These are phyloP conservation scores for Watsonalla cultraria DNA, from an alignment of 2,888 invertebrate genomes.

Conservation along the genomic window DNA sequence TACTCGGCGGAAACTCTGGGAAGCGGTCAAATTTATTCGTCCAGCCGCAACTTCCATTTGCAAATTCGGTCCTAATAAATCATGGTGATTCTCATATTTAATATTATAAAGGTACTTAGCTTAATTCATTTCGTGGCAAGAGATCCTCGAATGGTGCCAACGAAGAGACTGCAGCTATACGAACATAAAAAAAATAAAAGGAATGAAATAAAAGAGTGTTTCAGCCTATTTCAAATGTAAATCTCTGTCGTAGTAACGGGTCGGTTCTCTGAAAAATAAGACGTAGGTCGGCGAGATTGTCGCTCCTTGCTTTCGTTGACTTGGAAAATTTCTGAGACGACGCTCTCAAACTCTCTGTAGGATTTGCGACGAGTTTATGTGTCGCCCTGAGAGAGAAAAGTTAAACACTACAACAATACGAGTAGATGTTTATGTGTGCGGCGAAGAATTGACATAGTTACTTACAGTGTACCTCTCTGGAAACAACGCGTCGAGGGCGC, in stretches of 20 bases:
- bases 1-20: conserved; percentile 15
- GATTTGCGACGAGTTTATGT: conserved; percentile 63
- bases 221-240: conserved; percentile 70
- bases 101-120: conserved; percentile 18
- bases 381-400: conserved; percentile 46
- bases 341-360: conserved; percentile 45
- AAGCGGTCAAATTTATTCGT: conserved; percentile 14
- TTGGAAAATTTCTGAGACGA: conserved; percentile 57
- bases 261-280: conserved; percentile 64
- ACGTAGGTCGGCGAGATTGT: conserved; percentile 61
- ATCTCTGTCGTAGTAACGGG: conserved; percentile 67
- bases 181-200: conserved; percentile 47
- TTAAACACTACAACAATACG: conserved; percentile 45
- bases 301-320: conserved; percentile 61
- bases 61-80: conserved; percentile 21
- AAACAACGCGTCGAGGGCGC: conserved; percentile 11
- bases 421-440: conserved; percentile 34
- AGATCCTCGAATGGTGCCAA: conserved; percentile 1
- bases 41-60: conserved; percentile 16
- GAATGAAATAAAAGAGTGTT: conserved; percentile 56
- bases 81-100: conserved; percentile 16
- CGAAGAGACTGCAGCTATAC: conserved; percentile 24
- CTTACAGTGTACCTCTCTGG: conserved; percentile 14
- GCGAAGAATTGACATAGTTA: conserved; percentile 32
- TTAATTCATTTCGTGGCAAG: background rate